Evolutionary conservation across 2,113 vertebrate genomes (phyloP).

Genomic region (Elaphurus davidianus): DNA sequence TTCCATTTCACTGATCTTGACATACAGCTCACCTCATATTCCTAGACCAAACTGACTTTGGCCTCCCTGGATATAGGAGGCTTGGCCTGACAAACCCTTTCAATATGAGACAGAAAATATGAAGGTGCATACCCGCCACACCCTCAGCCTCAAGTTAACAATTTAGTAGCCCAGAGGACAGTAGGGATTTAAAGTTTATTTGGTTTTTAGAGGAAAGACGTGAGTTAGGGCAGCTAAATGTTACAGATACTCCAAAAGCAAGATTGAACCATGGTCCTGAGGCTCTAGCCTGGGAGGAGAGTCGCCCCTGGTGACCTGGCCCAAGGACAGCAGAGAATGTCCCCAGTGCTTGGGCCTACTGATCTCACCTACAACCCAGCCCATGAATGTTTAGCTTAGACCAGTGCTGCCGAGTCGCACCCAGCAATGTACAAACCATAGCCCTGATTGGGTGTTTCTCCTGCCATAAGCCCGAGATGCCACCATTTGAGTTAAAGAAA

Average conservation of each 20-base stretch:
- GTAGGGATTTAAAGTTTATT: not conserved
- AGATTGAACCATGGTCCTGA: not conserved
- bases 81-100: not conserved
- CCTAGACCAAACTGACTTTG: not conserved
- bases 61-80: not conserved
- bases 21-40: not conserved
- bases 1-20: slow-evolving; percentile 30
- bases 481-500: not conserved
- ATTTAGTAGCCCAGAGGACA: not conserved
- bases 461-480: not conserved
- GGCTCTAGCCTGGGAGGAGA: not conserved
- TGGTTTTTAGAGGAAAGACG: not conserved
- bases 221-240: not conserved
- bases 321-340: not conserved
- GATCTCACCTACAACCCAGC: not conserved
- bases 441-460: not conserved
- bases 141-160: not conserved
- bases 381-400: not conserved
- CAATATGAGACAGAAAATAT: not conserved
- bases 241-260: not conserved
- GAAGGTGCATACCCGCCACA: not conserved
- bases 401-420: not conserved
- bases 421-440: not conserved
- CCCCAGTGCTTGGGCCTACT: not conserved
- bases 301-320: not conserved